Conservation (phyloP, 2,797 vertebrate species). For the Onychomys arenicola region DNA sequence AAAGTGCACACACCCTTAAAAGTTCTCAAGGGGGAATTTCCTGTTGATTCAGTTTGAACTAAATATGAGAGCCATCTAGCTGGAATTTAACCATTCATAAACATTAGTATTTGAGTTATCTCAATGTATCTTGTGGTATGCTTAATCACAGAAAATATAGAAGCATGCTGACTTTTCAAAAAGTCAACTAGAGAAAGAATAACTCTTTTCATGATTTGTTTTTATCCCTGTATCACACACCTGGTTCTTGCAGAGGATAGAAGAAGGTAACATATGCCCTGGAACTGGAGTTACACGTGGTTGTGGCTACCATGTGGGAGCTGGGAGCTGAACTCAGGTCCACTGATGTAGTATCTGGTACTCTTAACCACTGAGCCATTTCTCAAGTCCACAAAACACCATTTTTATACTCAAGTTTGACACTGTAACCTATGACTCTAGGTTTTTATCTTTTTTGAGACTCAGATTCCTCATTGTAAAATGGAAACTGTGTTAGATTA, state of each 20-base stretch:
- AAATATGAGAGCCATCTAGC: neutral
- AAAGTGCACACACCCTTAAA: neutral
- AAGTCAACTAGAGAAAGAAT: neutral
- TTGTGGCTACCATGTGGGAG: neutral
- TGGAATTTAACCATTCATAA: neutral
- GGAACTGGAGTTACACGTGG: neutral
- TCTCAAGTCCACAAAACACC: neutral
- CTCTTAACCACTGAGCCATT: neutral
- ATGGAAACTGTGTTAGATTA: neutral
- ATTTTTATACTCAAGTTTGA: neutral
- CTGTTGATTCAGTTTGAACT: neutral
- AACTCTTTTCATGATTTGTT: neutral
- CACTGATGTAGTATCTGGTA: no score
- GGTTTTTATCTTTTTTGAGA: neutral
- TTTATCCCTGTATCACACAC: neutral
- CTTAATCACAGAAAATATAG: neutral
- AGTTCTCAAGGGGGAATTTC: neutral
- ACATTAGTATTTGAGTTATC: neutral
- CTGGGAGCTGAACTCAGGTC: neutral
- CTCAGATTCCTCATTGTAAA: slow-evolving; percentile 23
- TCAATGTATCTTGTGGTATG: neutral
- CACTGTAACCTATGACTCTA: neutral
- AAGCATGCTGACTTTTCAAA: neutral
- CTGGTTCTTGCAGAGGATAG: neutral
- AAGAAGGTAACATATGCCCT: neutral